These are phyloP conservation scores for Sesia bembeciformis DNA, from an alignment of 2,888 invertebrate species.

Conservation along the genomic window DNA sequence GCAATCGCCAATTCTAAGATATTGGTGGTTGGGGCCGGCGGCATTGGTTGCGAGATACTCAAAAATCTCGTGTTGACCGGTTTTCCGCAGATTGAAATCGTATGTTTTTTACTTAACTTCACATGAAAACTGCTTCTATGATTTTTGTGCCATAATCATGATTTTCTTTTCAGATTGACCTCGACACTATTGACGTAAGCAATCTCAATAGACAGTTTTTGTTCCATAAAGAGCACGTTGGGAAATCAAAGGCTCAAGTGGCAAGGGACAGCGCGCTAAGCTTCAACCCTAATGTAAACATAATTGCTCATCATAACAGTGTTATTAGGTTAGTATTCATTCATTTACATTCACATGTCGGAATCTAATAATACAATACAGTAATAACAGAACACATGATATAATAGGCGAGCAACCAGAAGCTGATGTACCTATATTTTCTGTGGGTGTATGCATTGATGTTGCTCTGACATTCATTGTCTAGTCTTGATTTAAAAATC, in stretches of 20 bases:
- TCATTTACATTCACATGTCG: no score
- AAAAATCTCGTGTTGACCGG: conserved; percentile 97
- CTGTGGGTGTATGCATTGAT: no score
- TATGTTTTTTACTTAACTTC: conserved; percentile 65
- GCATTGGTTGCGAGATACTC: conserved; percentile 98
- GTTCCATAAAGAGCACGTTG: conserved; percentile 98
- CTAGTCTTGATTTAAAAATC: no score
- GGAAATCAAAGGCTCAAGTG: conserved; percentile 95
- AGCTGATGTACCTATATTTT: no score
- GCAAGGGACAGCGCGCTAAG: conserved; percentile 91
- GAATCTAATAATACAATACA: no score
- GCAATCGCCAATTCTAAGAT: conserved; percentile 82
- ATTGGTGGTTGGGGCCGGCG: conserved; percentile 96
- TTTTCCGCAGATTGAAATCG: conserved; percentile 94
- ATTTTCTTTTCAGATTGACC: conserved; percentile 87
- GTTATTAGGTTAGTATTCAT: conserved; percentile 81
- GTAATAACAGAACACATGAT: no score
- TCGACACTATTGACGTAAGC: conserved; percentile 99
- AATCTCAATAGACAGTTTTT: conserved; percentile 99
- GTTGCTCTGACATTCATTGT: no score
- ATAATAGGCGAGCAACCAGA: no score
- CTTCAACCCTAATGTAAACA: conserved; percentile 91
- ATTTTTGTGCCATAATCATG: not conserved
- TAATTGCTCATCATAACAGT: conserved; percentile 93
- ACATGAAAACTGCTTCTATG: not conserved